Evolutionary conservation across 2,113 vertebrate species (phyloP), one percentile per base, ranked within the genome.

Genomic region (Muntiacus reevesi): DNA sequence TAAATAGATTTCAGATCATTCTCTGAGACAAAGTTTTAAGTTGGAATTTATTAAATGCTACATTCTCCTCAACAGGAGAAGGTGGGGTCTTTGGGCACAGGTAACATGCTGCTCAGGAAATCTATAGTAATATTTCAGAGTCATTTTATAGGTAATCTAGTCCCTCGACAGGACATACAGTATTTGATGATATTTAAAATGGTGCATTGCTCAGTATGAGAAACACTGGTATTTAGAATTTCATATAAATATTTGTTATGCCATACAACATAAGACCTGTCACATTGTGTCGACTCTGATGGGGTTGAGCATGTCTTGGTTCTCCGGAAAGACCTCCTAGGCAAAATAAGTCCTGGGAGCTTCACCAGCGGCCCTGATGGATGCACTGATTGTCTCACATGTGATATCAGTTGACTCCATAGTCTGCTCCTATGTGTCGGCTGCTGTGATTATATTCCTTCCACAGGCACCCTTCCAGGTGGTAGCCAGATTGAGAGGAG

Each of bases 401-500:
- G 14, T 6, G 36, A 28, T 55, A 47, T 79, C 60, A 74, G 8
- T 64, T 40, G n/a, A 43, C 23, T 64, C 43, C 16, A 12, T n/a
- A 76, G 40, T 14, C 59, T 45, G 55, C 33, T 87, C 2, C 82
- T 19, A 5, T 16, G 14, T 91, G 95, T 91, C 10, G 36, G 40
- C 36, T 13, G 17, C 60, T 87, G 60, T 28, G 82, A 85, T 74
- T 64, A 28, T 36, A 55, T 96, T 86, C 86, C 40, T 28, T 40
- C 27, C 33, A 17, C 52, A 55, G 71, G 67, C 57, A 91, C 36
- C 57, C 60, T 92, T 91, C 67, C 43, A 71, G 59, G 90, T 82
- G 23, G 88, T 82, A 87, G 30, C 85, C 97, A 98, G 94, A 91
- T 93, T 74, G 93, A 90, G 79, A 94, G 85, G 94, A 98, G 78